Percentiles rank a stretch among this genome's conserved stretches.
phyloP scores from a whole-genome alignment of 2,888 invertebrate species.

The Urechis unicinctus region DNA sequence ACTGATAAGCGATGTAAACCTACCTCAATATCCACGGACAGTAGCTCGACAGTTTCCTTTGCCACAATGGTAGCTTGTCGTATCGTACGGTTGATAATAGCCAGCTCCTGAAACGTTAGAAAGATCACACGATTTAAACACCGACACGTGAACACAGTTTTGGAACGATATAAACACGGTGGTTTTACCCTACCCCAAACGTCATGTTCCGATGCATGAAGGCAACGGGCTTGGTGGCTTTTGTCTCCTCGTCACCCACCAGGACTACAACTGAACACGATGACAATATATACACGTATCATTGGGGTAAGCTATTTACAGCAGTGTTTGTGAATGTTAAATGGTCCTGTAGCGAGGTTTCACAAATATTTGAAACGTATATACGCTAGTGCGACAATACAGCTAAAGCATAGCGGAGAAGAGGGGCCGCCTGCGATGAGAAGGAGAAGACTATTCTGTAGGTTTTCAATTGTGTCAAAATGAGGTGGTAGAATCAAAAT shows the following conservation, averaged over 20 bases:
- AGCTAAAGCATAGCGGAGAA: too few relatives aligned
- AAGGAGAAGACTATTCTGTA: too few relatives aligned
- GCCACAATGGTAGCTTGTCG: conserved; percentile 35
- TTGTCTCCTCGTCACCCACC: conserved; percentile 34
- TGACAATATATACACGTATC: not conserved
- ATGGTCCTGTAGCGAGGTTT: too few relatives aligned
- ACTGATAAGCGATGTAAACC: conserved; percentile 7
- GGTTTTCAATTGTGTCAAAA: too few relatives aligned
- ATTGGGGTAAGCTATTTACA: too few relatives aligned
- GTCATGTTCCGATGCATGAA: conserved; percentile 33
- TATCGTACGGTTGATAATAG: conserved; percentile 29
- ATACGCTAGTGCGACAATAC: too few relatives aligned
- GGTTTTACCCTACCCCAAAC: conserved; percentile 31
- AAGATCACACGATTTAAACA: not conserved
- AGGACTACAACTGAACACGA: not conserved
- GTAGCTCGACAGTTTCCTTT: conserved; percentile 35
- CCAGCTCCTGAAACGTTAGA: conserved; percentile 28
- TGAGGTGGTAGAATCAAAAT: too few relatives aligned
- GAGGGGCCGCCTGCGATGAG: too few relatives aligned
- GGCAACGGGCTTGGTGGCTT: conserved; percentile 35
- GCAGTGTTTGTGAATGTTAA: too few relatives aligned
- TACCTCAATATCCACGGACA: conserved; percentile 36
- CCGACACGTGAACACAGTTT: not conserved
- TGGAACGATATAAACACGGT: not conserved
- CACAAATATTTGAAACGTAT: too few relatives aligned